A percentile compares a stretch with the other conserved stretches of the same genome.
phyloP scores from a whole-genome alignment of 2,888 invertebrate genomes.

The Caenorhabditis virilis region DNA sequence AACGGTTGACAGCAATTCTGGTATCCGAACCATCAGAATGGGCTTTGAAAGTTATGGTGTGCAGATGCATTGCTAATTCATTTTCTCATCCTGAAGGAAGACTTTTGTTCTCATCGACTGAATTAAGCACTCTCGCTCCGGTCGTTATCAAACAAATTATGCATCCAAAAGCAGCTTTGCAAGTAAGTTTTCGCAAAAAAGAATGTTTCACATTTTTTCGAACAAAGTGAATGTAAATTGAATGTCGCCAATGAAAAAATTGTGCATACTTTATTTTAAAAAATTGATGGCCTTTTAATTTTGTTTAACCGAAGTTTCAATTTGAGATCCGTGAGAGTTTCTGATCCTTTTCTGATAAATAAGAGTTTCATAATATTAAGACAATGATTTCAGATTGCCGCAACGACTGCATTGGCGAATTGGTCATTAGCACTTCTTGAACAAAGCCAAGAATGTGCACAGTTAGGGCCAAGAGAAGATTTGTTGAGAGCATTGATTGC shows the following conservation, averaged over 20 bases:
- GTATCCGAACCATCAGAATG: conserved; percentile 70
- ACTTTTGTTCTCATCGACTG: conserved; percentile 34
- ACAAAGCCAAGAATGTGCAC: conserved; percentile 46
- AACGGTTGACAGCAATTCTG: conserved; percentile 70
- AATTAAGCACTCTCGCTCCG: conserved; percentile 33
- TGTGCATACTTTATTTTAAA: background rate
- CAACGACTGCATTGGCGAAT: conserved; percentile 57
- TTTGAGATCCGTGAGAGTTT: too few relatives aligned
- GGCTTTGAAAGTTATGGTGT: conserved; percentile 79
- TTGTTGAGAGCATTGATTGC: conserved; percentile 34
- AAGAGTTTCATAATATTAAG: too few relatives aligned
- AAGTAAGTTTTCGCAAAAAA: conserved; percentile 30
- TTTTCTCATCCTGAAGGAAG: conserved; percentile 74
- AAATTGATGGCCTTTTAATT: background rate
- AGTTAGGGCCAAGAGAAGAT: conserved; percentile 65
- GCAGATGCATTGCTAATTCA: conserved; percentile 79
- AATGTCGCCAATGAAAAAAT: background rate
- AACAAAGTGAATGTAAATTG: background rate
- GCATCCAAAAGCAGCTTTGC: conserved; percentile 34
- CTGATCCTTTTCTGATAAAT: too few relatives aligned
- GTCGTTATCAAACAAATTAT: conserved; percentile 39
- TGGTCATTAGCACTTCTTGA: conserved; percentile 52
- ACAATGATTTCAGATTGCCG: conserved; percentile 53
- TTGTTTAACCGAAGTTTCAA: too few relatives aligned
- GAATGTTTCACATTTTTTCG: too few relatives aligned